Conservation (phyloP, 2,113 vertebrate species). For the Hypanus sabinus region DNA sequence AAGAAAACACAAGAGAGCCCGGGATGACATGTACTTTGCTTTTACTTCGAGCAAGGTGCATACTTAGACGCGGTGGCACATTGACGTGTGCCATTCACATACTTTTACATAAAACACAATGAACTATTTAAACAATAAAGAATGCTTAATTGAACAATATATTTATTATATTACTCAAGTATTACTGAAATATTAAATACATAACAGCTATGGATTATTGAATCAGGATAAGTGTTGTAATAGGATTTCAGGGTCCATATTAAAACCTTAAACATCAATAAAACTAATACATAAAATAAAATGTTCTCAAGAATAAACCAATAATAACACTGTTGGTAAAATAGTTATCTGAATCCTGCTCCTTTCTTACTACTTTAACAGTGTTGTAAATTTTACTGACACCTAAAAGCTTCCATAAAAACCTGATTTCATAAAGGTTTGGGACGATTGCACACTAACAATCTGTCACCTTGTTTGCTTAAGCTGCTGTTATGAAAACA, state of each 20-base stretch:
- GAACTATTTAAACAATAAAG: too few species aligned
- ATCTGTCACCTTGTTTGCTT: slow-evolving; percentile 33
- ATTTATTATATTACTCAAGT: too few species aligned
- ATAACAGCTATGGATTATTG: not conserved
- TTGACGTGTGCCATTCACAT: too few species aligned
- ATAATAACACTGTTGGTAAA: not conserved
- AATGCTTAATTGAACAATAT: too few species aligned
- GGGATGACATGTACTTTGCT: too few species aligned
- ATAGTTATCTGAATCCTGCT: not conserved
- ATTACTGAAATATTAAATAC: too few species aligned
- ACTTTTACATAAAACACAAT: too few species aligned
- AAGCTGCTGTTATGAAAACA: slow-evolving; percentile 28
- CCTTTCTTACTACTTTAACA: not conserved
- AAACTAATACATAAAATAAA: not conserved
- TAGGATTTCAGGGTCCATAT: not conserved
- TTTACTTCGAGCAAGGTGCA: too few species aligned
- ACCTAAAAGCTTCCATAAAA: slow-evolving; percentile 7
- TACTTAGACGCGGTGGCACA: too few species aligned
- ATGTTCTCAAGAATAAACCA: not conserved
- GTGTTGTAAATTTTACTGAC: not conserved
- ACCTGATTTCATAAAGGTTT: not conserved
- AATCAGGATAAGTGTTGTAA: not conserved
- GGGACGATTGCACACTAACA: slow-evolving; percentile 20
- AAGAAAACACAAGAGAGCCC: too few species aligned
- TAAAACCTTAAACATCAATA: not conserved